Evolutionary conservation across 2,113 vertebrate species (phyloP), one percentile per base, ranked within the genome.

Genomic region (Condylura cristata): DNA sequence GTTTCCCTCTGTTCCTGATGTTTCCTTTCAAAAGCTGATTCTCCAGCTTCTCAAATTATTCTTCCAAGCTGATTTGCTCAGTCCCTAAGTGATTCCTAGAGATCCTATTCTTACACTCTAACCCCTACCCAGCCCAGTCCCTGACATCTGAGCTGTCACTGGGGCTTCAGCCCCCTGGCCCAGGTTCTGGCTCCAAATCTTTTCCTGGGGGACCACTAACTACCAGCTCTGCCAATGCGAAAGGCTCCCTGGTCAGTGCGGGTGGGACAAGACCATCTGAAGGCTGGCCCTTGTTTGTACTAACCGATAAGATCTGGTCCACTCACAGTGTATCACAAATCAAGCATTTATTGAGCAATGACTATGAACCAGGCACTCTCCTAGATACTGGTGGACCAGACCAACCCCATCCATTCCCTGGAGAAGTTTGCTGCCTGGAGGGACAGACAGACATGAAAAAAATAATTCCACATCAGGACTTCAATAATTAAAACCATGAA

Each of bases 21-120:
- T 96, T 95, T 94, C 91, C 94, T 95, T 89, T 92, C 92, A 76
- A 90, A 96, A 63, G 48, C 76, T 39, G 74, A 80, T 78, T 41
- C 92, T 66, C 70, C 82, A 66, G 22, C 63, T 84, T 96, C 91
- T 95, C 91, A 94, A 84, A 82, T 95, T 92, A 61, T 84, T 84
- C 71, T n/a, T 53, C 53, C 28, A 24, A 70, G 48, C 78, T 26
- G 48, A 56, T 56, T 56, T 56, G 12, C 30, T 51, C 81, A 82
- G 78, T 26, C 74, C 70, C 93, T 41, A 51, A 68, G 53, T 0
- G 65, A 84, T 93, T 96, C 89, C 93, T 87, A 63, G 96, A 94
- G 71, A 92, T 66, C 70, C 84, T 86, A 82, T 63, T 34, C 41
- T 68, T 63, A 30, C 17, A 6, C 34, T 28, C n/a, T 44, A 90